phyloP scores from a whole-genome alignment of 2,888 invertebrate species.

The Xestia xanthographa region DNA sequence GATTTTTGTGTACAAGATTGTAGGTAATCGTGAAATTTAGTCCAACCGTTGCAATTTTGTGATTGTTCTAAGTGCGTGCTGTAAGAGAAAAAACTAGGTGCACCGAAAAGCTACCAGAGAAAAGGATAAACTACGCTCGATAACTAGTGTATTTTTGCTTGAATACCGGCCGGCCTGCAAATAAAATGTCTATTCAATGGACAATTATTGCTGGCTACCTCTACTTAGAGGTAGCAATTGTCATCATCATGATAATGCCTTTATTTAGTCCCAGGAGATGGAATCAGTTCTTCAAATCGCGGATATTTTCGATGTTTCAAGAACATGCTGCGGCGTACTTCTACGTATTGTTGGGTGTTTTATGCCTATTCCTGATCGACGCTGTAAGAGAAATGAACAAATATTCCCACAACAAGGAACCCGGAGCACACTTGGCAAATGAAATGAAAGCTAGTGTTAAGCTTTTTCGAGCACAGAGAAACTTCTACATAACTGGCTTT shows the following conservation, averaged over 20 bases:
- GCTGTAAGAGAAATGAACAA: constrained; percentile 93
- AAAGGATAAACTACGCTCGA: not conserved
- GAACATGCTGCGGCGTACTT: constrained; percentile 93
- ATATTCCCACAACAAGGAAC: constrained; percentile 89
- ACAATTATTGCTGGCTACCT: constrained; percentile 93
- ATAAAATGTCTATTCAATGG: constrained; percentile 95
- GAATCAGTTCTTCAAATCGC: constrained; percentile 94
- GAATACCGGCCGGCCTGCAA: constrained; percentile 28
- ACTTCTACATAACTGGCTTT: constrained; percentile 95
- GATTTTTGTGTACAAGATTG: constrained; percentile 16
- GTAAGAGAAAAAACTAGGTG: not conserved
- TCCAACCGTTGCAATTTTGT: not conserved
- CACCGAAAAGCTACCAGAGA: not conserved
- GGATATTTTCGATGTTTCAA: constrained; percentile 91
- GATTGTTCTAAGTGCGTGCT: not conserved
- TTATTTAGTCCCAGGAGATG: constrained; percentile 94
- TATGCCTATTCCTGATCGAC: constrained; percentile 92
- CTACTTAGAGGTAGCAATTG: constrained; percentile 92
- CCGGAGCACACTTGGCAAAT: constrained; percentile 86
- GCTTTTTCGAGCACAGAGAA: constrained; percentile 94
- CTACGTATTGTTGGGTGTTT: constrained; percentile 89
- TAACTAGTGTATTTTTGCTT: not conserved
- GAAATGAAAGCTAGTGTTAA: constrained; percentile 93
- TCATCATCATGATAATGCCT: constrained; percentile 92
- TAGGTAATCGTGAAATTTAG: not conserved